Percentiles rank a stretch among this genome's conserved stretches.
Evolutionary conservation across 2,113 vertebrate genomes (phyloP).

Genomic region (Macquaria australasica): DNA sequence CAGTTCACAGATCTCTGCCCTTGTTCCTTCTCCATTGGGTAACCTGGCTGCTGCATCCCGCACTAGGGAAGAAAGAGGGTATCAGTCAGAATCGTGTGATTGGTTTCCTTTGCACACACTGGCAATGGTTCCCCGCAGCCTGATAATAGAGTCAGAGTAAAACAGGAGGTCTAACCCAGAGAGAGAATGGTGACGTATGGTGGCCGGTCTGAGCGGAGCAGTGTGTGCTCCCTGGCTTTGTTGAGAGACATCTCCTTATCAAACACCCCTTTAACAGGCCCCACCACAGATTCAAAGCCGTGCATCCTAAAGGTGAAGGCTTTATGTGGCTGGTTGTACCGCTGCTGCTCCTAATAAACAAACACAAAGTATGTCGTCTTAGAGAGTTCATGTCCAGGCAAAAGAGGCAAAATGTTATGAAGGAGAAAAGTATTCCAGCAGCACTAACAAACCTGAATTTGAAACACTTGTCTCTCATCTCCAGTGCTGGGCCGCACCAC

Average conservation of each 20-base stretch:
- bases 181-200: slow-evolving; percentile 98
- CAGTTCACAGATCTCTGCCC: slow-evolving; percentile 97
- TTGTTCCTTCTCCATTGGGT: slow-evolving; percentile 96
- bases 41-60: slow-evolving; percentile 96
- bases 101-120: not conserved
- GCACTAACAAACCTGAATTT: slow-evolving; percentile 91
- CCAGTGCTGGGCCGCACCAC: slow-evolving; percentile 97
- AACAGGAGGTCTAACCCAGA: slow-evolving; percentile 86
- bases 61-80: slow-evolving; percentile 79
- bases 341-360: slow-evolving; percentile 90
- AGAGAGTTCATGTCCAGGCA: not conserved
- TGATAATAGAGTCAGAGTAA: not conserved
- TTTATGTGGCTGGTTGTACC: slow-evolving; percentile 98
- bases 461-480: slow-evolving; percentile 96
- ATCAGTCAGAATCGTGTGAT: not conserved
- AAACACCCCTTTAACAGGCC: slow-evolving; percentile 97
- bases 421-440: not conserved
- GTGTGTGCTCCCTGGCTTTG: slow-evolving; percentile 97
- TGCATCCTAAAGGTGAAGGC: slow-evolving; percentile 99
- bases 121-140: not conserved
- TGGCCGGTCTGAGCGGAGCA: slow-evolving; percentile 94
- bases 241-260: slow-evolving; percentile 99
- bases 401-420: not conserved
- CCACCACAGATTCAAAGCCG: slow-evolving; percentile 97
- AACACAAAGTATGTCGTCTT: not conserved